Base-by-base conservation (phyloP, 2,113 vertebrate species). In the Brachirus orientalis region DNA sequence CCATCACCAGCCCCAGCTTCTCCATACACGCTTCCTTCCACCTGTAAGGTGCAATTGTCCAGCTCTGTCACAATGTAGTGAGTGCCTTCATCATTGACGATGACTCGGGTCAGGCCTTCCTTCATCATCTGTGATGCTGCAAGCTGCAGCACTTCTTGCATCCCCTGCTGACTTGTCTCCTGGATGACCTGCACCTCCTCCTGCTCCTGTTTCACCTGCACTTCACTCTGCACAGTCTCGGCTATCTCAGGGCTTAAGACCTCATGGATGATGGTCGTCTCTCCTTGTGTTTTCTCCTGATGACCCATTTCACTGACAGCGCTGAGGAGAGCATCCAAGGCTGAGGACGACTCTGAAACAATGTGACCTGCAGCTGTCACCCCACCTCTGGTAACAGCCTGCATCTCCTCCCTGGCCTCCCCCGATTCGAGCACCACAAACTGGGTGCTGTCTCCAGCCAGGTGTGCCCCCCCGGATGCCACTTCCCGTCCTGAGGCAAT, bases 41-140 rank as follows among this genome's bases (percentile, higher is more conserved):
- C 93, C 72, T 95, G 94, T n/a, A 93, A 69, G 28, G 92, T 90
- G 16, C 90, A 92, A 2, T 96, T 91, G 9, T 96, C 94, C 88
- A 99, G 88, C 86, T 96, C 96, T 0, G 98, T 98, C 55, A 99
- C 96, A 0, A 99, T 97, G 86, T 98, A 99, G 88, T 99, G 97
- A 0, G 97, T 99, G 6, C 96, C 98, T 72, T 97, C 95, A 19
- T 96, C 94, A 17, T 97, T 98, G 78, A 99, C 92, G 14, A 99
- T 96, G 72, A 99, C 95, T 88, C 97, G 98, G 11, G 95, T 96
- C 48, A 99, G 90, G 1, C 97, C 96, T 48, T 98, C 96, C 80
- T 96, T 95, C 86, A 97, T 94, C 89, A 97, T 93, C 72, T 96
- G 96, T 57, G 95, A 91, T 0, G 97, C 96, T 0, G 98, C 94